phyloP scores from a whole-genome alignment of 2,797 vertebrate genomes.

The Syndactyla subalaris region DNA sequence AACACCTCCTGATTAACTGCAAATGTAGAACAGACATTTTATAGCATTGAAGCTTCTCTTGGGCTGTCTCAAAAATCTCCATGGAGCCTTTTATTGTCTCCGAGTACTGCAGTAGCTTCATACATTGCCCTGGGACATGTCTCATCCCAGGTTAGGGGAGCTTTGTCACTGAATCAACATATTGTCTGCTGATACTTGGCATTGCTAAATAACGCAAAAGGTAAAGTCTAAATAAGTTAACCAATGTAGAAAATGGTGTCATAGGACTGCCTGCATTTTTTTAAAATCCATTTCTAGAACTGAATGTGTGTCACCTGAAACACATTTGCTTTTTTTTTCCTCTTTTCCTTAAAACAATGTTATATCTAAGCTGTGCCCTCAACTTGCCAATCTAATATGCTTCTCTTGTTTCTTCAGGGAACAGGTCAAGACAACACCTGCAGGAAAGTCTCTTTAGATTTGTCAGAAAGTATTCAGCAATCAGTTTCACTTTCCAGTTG shows the following conservation, averaged over 20 bases:
- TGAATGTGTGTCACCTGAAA: not conserved
- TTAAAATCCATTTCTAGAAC: not conserved
- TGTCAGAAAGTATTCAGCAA: not conserved
- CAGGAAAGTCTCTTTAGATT: not conserved
- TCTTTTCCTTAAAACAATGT: not conserved
- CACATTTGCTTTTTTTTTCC: not conserved
- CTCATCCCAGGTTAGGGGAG: not conserved
- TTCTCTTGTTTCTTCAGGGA: not conserved
- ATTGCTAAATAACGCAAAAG: not conserved
- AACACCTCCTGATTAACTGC: not conserved
- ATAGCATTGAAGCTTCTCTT: not conserved
- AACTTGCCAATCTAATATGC: not conserved
- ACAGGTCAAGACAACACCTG: not conserved
- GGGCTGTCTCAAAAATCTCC: not conserved
- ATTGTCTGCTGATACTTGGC: not conserved
- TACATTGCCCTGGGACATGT: not conserved
- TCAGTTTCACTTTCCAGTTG: constrained; percentile 9
- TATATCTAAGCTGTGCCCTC: not conserved
- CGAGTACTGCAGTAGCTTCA: not conserved
- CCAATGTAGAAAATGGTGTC: not conserved
- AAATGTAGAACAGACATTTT: not conserved
- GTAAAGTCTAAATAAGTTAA: not conserved
- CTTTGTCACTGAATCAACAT: not conserved
- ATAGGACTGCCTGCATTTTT: not conserved
- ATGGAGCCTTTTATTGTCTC: not conserved